Base-by-base conservation (phyloP, 64 coral and sea anemone species). In the Porites australiensis region DNA sequence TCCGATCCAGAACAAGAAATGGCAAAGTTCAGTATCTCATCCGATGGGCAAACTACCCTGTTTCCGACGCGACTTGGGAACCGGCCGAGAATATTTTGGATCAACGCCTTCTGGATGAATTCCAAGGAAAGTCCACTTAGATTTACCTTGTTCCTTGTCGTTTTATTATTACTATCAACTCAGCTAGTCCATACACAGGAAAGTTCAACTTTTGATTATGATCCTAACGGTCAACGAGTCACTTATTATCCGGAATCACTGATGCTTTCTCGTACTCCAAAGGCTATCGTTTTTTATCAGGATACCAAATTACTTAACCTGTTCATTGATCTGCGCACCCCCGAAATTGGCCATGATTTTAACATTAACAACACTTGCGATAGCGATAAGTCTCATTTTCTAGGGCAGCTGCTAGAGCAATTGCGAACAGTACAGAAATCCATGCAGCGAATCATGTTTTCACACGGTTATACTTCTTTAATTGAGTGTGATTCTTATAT, bases 191-290 rank as follows among this genome's bases (percentile, higher is more conserved):
- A 22, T 74, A 13, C 71, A 44, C 11, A 22, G 71, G 71, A 45
- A 46, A 8, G 37, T 44, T 12, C 71, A 44, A 8, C 23, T 2
- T 46, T 45, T 8, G 27, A 79, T 58, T 79, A 55, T 79, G 77
- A 79, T 22, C 13, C 10, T 8, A 58, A 58, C 15, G 85, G 92
- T 15, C 88, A 88, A 60, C 69, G 44, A 3, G 66, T 88, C 11
- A 93, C 76, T 3, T 93, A 62, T 57, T 93, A 93, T 59, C 92
- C 92, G 16, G 67, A 86, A 1, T 72, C 92, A 3, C 51, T 93
- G 0, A 88, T 93, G 84, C 59, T 93, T 20, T 65, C 92, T 64
- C 27, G 54, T 15, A 88, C 82, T 55, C 74, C 92, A 0, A 48
- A 48, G 3, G 63, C 92, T 4, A 21, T 93, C 14, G 51, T 93